Evolutionary conservation across 2,797 vertebrate species (phyloP).

Genomic region (Liparis tanakae): DNA sequence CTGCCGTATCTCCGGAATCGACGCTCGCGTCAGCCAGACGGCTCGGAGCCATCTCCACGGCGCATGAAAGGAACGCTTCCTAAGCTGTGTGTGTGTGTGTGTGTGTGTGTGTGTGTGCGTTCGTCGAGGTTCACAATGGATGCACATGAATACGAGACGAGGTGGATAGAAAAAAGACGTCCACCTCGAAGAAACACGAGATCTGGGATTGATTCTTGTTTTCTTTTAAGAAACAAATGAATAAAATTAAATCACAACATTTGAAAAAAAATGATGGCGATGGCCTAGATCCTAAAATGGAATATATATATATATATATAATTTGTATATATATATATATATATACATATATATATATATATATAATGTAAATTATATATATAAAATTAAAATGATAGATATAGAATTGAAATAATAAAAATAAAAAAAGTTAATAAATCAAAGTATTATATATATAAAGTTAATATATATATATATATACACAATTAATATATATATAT

Average conservation of each 20-base stretch:
- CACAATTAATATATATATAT: too few relatives aligned
- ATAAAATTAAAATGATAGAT: too few relatives aligned
- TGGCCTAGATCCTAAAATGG: slow-evolving; percentile 33
- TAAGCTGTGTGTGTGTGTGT: slow-evolving; percentile 70
- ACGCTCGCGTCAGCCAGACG: slow-evolving; percentile 80
- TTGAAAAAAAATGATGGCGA: slow-evolving; percentile 20
- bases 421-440: too few relatives aligned
- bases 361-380: too few relatives aligned
- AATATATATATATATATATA: too few relatives aligned
- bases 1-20: slow-evolving; percentile 79
- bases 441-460: too few relatives aligned
- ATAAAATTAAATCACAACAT: slow-evolving; percentile 20
- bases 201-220: slow-evolving; percentile 35
- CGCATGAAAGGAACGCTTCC: slow-evolving; percentile 65
- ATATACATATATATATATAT: too few relatives aligned
- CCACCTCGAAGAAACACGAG: slow-evolving; percentile 34
- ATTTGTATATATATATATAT: too few relatives aligned
- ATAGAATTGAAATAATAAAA: too few relatives aligned
- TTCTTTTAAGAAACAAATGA: slow-evolving; percentile 27
- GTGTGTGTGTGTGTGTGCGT: slow-evolving; percentile 47
- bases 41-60: slow-evolving; percentile 74
- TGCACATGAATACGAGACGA: slow-evolving; percentile 51
- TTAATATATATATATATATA: too few relatives aligned
- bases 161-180: slow-evolving; percentile 53
- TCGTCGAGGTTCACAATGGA: slow-evolving; percentile 59